A percentile compares a stretch with the other conserved stretches of the same genome.
Conservation (phyloP, 2,113 vertebrate species). For the Lepisosteus osseus region DNA sequence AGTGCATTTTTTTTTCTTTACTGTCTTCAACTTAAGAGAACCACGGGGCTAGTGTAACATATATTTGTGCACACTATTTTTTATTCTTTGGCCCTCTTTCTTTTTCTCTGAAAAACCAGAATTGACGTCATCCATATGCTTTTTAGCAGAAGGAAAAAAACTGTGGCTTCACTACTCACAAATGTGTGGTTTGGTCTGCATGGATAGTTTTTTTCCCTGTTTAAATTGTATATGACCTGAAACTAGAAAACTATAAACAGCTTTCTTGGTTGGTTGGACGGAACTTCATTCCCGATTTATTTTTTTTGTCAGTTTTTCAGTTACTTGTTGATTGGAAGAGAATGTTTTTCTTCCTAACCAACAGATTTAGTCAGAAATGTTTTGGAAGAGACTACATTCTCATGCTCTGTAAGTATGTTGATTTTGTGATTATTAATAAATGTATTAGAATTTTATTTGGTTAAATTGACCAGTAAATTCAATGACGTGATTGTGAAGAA, state of each 20-base stretch:
- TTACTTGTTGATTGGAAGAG: not conserved
- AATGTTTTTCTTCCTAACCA: not conserved
- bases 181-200: not conserved
- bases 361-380: not conserved
- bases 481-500: slow-evolving; percentile 32
- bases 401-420: not conserved
- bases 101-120: not conserved
- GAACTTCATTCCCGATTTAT: too few species aligned
- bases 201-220: not conserved
- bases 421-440: too few species aligned
- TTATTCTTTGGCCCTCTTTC: not conserved
- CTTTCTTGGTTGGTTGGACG: too few species aligned
- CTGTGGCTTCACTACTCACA: not conserved
- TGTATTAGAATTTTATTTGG: too few species aligned
- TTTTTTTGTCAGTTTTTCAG: too few species aligned
- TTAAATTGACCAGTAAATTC: too few species aligned
- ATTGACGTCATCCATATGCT: not conserved
- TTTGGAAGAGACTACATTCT: not conserved
- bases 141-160: not conserved
- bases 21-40: too few species aligned
- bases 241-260: too few species aligned
- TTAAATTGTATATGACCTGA: too few species aligned
- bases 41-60: too few species aligned
- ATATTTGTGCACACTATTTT: too few species aligned
- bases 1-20: too few species aligned